These are phyloP conservation scores for Tachysurus fulvidraco DNA, from an alignment of 2,113 vertebrate genomes.

Conservation along the genomic window DNA sequence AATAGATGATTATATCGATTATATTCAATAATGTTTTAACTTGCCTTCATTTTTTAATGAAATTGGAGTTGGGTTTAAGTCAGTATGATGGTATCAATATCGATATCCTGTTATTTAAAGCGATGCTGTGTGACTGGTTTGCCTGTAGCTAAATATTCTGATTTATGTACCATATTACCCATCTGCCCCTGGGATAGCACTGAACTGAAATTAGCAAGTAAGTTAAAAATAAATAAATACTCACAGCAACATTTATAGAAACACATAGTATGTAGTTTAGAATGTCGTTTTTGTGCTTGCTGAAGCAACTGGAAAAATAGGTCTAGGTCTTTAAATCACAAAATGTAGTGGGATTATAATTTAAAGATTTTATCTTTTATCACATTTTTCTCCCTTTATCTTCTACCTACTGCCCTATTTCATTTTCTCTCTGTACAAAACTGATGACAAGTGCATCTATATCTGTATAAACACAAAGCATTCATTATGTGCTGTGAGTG, in stretches of 20 bases:
- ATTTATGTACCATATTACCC: neutral
- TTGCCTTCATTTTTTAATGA: neutral
- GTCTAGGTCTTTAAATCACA: neutral
- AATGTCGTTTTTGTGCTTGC: neutral
- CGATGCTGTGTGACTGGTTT: neutral
- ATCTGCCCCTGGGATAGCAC: neutral
- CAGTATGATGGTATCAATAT: neutral
- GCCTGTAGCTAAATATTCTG: neutral
- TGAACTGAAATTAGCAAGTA: neutral
- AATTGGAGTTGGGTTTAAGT: neutral
- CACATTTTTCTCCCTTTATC: neutral
- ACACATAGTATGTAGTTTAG: neutral
- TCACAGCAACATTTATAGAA: neutral
- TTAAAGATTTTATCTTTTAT: conserved; percentile 1
- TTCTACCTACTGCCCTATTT: neutral
- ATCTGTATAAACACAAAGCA: conserved; percentile 1
- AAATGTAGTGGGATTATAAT: neutral
- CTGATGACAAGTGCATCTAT: conserved; percentile 17
- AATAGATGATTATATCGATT: neutral
- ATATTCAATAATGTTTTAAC: neutral
- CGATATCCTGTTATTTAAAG: neutral
- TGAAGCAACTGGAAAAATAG: neutral
- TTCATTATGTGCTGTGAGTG: conserved; percentile 14
- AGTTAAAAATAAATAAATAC: neutral
- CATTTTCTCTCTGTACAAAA: conserved; percentile 7